Conservation (phyloP, 1,140 invertebrate species). For the Drosophila simulans region DNA sequence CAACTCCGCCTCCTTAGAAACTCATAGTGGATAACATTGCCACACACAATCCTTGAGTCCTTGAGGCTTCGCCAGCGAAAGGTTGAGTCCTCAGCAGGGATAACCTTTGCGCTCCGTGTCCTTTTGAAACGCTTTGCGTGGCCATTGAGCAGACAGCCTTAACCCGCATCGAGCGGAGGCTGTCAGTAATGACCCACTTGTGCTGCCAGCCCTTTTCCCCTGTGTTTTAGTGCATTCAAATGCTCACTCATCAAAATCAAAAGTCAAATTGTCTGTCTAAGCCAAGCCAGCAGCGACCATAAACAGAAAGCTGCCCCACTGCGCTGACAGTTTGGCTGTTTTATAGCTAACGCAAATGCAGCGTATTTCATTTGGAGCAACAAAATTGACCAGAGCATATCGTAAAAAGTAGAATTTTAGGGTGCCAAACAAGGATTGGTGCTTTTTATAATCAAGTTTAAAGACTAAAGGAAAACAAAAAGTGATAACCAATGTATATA, state of each 20-base stretch:
- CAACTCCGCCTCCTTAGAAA: neutral
- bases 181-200: constrained; percentile 59
- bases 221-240: constrained; percentile 52
- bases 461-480: no score
- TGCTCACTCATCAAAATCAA: constrained; percentile 62
- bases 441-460: no score
- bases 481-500: no score
- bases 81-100: constrained; percentile 8
- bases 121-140: constrained; percentile 17
- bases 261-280: constrained; percentile 53
- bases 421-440: no score
- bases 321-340: constrained; percentile 17
- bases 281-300: constrained; percentile 17
- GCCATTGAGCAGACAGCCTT: constrained; percentile 42
- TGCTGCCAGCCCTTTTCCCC: constrained; percentile 14
- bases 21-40: constrained; percentile 21
- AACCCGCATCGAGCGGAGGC: constrained; percentile 41
- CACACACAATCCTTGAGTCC: constrained; percentile 15
- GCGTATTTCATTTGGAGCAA: neutral
- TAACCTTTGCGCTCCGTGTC: constrained; percentile 27
- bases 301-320: constrained; percentile 21
- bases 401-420: neutral
- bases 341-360: constrained; percentile 1
- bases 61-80: neutral
- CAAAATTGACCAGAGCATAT: no score